Evolutionary conservation across 2,113 vertebrate genomes (phyloP), one percentile per base, ranked within the genome.

Genomic region (Thunnus maccoyii): DNA sequence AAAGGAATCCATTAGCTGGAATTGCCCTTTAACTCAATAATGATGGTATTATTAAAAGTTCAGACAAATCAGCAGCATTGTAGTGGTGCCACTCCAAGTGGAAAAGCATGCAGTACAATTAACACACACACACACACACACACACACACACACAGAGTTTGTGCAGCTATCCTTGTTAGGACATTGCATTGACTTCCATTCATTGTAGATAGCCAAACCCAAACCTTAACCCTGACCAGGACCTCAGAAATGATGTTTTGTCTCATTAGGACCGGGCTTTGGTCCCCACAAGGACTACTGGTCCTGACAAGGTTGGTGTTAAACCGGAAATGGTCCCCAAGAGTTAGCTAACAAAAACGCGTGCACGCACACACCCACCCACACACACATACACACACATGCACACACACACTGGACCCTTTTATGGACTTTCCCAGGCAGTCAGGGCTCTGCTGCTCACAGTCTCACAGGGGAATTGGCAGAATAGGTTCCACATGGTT

Each of bases 401-500:
- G 84, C 80, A 91, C 64, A 82, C 41, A 91, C 89, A 91, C 91
- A 91, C 57, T 93, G 93, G 91, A 89, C 91, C 84, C 90, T 93
- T 92, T 95, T 96, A 95, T 93, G 94, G 95, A 96, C 89, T 95
- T 96, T 96, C 94, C 94, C 95, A 97, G 91, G 94, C 86, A 93
- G 87, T 89, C 90, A 91, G 90, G 79, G 68, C 87, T 83, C 87
- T 90, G 65, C 36, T 41, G 82, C 92, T 95, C 77, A 69, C 56
- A 94, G 90, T 93, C 89, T 93, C 92, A 93, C 83, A 89, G 92
- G 94, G 95, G 95, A 97, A 95, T 94, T 91, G 94, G 80, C 87
- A 89, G 89, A 96, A 97, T 96, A 93, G 94, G 91, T 96, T 96
- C 96, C 90, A 89, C 95, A 96, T 97, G 96, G 94, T 88, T 88